These are phyloP conservation scores for Progne subis DNA, from an alignment of 2,113 vertebrate genomes.

Conservation along the genomic window DNA sequence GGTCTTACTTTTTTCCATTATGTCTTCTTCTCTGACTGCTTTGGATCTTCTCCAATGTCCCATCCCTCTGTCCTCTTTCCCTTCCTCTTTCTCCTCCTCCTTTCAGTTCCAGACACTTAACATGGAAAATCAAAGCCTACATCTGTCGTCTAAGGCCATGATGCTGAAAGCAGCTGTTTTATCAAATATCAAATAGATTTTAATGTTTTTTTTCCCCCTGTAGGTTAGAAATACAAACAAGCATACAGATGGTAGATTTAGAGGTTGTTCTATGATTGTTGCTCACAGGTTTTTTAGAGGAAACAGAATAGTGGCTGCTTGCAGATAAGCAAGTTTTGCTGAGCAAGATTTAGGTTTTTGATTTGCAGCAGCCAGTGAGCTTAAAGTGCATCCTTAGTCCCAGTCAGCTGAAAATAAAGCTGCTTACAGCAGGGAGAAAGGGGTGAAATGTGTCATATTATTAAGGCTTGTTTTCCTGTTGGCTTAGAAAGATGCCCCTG, in stretches of 20 bases:
- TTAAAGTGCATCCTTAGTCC: not conserved
- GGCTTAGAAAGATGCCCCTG: not conserved
- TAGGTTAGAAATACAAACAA: not conserved
- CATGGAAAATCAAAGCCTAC: not conserved
- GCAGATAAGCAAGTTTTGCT: not conserved
- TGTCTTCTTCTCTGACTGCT: not conserved
- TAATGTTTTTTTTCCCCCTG: not conserved
- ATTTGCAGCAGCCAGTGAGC: not conserved
- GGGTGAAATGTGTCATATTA: not conserved
- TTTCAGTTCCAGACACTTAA: not conserved
- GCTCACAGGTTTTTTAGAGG: not conserved
- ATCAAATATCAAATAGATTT: not conserved
- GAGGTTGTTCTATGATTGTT: not conserved
- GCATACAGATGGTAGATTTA: not conserved
- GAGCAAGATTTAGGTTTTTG: not conserved
- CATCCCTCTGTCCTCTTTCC: not conserved
- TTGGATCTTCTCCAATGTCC: not conserved
- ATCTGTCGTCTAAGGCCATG: not conserved
- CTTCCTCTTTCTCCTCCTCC: not conserved
- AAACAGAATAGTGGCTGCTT: not conserved
- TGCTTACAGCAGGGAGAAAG: not conserved
- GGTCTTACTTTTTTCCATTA: not conserved
- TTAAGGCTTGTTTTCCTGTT: not conserved
- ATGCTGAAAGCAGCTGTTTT: not conserved
- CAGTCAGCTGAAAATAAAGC: not conserved